These are phyloP conservation scores for Neolamprologus longior DNA, from an alignment of 2,113 vertebrate species.

Conservation along the genomic window DNA sequence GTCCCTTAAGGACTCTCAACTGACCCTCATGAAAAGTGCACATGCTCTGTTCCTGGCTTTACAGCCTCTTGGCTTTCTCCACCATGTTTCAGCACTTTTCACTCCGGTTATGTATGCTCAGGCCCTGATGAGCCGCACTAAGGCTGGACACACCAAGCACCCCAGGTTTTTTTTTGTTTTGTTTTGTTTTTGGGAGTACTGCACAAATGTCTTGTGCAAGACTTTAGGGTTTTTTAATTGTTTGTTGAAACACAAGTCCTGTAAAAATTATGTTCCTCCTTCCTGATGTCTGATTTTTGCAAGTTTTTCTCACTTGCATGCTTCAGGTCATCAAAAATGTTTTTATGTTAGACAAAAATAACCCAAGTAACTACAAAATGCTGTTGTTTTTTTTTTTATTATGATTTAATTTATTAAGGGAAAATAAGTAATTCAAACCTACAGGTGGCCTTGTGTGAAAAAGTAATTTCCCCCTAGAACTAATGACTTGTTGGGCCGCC, in stretches of 20 bases:
- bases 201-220: neutral
- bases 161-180: too few relatives aligned
- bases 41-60: too few relatives aligned
- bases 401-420: neutral
- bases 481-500: neutral
- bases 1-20: too few relatives aligned
- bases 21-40: too few relatives aligned
- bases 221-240: accelerated
- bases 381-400: neutral
- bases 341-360: neutral
- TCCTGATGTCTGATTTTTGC: neutral
- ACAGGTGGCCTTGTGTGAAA: neutral
- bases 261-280: neutral
- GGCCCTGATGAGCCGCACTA: too few relatives aligned
- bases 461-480: neutral
- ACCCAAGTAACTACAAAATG: neutral
- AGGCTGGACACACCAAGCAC: too few relatives aligned
- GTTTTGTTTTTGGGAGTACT: too few relatives aligned
- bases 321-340: neutral
- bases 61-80: too few relatives aligned
- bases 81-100: too few relatives aligned
- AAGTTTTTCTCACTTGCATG: neutral
- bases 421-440: neutral
- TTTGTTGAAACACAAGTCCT: neutral
- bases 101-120: too few relatives aligned